Percentiles rank a stretch among this genome's conserved stretches.
Evolutionary conservation across 2,797 vertebrate genomes (phyloP).

Genomic region (Podarcis lilfordi): DNA sequence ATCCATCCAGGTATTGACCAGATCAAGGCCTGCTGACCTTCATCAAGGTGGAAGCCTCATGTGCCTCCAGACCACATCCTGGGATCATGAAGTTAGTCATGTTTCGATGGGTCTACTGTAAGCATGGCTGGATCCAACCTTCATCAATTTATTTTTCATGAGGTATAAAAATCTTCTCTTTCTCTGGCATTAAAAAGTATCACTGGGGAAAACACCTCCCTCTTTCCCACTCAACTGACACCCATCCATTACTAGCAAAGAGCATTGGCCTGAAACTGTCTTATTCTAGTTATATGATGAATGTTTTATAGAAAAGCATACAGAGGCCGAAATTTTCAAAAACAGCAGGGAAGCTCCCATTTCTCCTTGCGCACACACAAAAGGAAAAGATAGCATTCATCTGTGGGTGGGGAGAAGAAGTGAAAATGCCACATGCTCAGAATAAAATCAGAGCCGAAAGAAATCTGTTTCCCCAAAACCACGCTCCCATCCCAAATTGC

Average conservation of each 20-base stretch:
- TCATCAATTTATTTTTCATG: neutral
- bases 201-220: slow-evolving; percentile 54
- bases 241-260: slow-evolving; percentile 13
- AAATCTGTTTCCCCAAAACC: slow-evolving; percentile 24
- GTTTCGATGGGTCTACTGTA: too few relatives aligned
- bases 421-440: neutral
- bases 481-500: slow-evolving; percentile 23
- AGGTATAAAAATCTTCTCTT: neutral
- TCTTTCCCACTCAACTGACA: slow-evolving; percentile 44
- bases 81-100: too few relatives aligned
- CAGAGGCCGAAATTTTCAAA: slow-evolving; percentile 18
- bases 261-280: slow-evolving; percentile 52
- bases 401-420: neutral
- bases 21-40: too few relatives aligned
- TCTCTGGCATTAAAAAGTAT: neutral
- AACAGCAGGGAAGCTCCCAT: slow-evolving; percentile 43
- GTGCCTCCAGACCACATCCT: too few relatives aligned
- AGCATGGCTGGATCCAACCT: too few relatives aligned
- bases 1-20: too few relatives aligned
- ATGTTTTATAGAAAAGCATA: slow-evolving; percentile 46
- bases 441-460: slow-evolving; percentile 16
- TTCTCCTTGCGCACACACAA: slow-evolving; percentile 29
- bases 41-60: too few relatives aligned
- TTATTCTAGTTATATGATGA: slow-evolving; percentile 1
- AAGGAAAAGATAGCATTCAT: too few relatives aligned